Percentiles rank a stretch among this genome's conserved stretches.
phyloP scores from a whole-genome alignment of 2,113 vertebrate genomes.

The Fulica atra region DNA sequence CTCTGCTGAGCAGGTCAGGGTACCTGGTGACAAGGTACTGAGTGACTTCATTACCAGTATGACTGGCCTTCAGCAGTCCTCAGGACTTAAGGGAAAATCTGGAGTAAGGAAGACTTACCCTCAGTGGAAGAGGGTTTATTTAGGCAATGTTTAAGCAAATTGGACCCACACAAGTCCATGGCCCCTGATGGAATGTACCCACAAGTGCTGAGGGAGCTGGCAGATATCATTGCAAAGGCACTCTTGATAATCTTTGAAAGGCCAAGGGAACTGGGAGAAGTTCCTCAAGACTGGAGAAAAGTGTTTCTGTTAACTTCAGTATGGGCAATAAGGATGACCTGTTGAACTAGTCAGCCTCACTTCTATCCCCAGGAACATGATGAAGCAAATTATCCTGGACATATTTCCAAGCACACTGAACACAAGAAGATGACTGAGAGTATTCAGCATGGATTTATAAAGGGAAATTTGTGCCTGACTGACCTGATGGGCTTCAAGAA shows the following conservation, averaged over 20 bases:
- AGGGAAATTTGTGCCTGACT: background rate
- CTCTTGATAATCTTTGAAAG: background rate
- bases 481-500: background rate
- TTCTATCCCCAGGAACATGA: background rate
- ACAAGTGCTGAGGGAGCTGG: background rate
- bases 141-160: background rate
- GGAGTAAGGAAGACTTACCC: background rate
- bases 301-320: background rate
- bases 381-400: background rate
- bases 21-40: background rate
- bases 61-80: background rate
- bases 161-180: background rate
- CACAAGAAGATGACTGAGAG: background rate
- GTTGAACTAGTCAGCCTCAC: background rate
- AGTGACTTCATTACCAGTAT: background rate
- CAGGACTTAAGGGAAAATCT: background rate
- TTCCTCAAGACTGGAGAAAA: background rate
- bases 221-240: background rate
- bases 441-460: background rate
- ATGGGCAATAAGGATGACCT: background rate
- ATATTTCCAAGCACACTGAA: background rate
- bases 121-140: background rate
- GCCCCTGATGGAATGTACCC: background rate
- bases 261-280: fast-evolving
- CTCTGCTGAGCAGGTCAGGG: background rate